Conservation (phyloP, 2,113 vertebrate genomes). For the Cryptomyrus ogoouensis region DNA sequence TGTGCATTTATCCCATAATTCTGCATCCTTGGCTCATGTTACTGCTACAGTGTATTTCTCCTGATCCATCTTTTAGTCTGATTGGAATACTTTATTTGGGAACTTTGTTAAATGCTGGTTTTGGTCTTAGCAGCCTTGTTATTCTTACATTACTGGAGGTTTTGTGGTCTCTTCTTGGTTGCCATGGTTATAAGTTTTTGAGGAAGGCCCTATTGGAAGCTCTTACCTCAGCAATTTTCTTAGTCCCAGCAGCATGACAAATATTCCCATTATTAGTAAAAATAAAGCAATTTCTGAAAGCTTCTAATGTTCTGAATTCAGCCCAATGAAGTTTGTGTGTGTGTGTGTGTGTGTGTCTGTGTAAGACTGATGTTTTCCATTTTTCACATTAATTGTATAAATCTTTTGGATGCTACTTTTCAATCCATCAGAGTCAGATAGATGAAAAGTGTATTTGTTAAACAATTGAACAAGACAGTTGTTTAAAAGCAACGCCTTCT, state of each 20-base stretch:
- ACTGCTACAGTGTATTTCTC: neutral
- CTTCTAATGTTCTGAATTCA: neutral
- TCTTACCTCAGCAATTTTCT: neutral
- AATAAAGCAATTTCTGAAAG: neutral
- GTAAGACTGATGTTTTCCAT: neutral
- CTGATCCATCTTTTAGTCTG: neutral
- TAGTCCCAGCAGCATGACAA: neutral
- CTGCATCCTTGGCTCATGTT: neutral
- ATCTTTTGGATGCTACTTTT: neutral
- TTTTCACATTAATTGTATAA: neutral
- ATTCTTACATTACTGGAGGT: neutral
- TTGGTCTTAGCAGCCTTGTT: neutral
- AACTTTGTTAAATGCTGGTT: neutral
- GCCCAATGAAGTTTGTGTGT: neutral
- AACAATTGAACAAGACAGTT: neutral
- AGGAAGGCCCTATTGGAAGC: neutral
- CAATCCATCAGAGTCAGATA: neutral
- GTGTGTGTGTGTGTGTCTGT: neutral
- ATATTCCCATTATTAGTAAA: neutral
- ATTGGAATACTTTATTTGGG: neutral
- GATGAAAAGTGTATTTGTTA: neutral
- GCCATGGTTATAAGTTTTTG: conserved; percentile 6
- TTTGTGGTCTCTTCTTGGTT: neutral
- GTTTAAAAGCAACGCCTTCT: neutral
- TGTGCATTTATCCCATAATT: neutral